phyloP scores from a whole-genome alignment of 2,113 vertebrate species.

The Cyanoderma ruficeps region DNA sequence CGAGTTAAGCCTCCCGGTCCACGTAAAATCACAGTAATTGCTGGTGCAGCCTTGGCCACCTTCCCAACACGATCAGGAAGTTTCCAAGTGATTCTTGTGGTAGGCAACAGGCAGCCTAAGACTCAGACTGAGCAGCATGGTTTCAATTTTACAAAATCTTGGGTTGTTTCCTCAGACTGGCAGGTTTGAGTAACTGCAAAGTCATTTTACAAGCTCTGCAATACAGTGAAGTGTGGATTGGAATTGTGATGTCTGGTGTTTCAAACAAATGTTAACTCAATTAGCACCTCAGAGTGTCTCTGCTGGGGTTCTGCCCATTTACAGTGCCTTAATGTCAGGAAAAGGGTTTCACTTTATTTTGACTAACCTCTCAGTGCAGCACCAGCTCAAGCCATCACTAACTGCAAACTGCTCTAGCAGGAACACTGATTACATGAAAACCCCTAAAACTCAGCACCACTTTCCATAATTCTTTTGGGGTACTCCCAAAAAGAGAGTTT shows the following conservation, averaged over 20 bases:
- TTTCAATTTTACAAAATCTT: neutral
- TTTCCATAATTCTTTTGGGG: neutral
- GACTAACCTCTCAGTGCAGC: neutral
- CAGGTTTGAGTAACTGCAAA: neutral
- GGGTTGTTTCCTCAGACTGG: neutral
- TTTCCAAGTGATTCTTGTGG: neutral
- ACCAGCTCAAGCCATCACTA: neutral
- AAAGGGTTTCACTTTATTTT: neutral
- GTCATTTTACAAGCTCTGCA: neutral
- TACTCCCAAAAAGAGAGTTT: neutral
- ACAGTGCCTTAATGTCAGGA: neutral
- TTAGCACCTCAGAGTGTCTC: neutral
- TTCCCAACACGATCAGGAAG: neutral
- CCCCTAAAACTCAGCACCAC: neutral
- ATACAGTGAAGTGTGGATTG: neutral
- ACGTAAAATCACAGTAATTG: neutral
- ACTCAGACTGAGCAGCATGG: neutral
- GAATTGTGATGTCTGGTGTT: neutral
- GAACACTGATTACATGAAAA: neutral
- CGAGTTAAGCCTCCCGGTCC: neutral
- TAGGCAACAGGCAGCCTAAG: neutral
- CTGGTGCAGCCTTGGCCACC: neutral
- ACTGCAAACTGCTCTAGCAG: neutral
- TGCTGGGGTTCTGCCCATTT: neutral
- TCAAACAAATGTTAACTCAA: neutral